phyloP scores from a whole-genome alignment of 2,113 vertebrate species.

The Protobothrops flavoviridis region DNA sequence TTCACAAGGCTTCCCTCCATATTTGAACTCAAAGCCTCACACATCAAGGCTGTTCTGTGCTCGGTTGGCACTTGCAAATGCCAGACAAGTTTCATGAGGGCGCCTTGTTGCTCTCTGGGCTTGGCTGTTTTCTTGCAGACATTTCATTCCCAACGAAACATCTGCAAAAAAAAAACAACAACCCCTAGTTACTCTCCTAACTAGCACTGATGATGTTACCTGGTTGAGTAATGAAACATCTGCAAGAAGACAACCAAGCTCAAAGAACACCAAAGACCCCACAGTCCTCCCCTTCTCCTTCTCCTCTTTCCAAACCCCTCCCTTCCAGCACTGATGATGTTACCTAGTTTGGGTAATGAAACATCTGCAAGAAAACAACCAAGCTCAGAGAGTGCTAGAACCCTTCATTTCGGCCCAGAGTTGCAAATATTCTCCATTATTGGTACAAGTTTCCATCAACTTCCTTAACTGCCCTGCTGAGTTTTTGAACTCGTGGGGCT shows the following conservation, averaged over 20 bases:
- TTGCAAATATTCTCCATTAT: background rate
- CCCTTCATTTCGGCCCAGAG: background rate
- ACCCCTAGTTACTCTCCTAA: too few relatives aligned
- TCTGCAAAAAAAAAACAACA: too few relatives aligned
- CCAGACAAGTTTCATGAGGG: background rate
- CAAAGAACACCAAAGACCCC: too few relatives aligned
- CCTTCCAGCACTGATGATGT: background rate
- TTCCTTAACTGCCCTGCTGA: background rate
- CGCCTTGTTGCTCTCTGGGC: too few relatives aligned
- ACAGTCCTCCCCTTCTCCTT: too few relatives aligned
- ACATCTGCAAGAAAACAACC: too few relatives aligned
- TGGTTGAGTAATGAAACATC: too few relatives aligned
- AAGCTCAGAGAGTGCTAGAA: background rate
- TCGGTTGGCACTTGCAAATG: background rate
- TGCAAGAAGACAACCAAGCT: too few relatives aligned
- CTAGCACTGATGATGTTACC: background rate
- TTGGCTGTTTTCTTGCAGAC: too few relatives aligned
- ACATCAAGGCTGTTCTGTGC: background rate
- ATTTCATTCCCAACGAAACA: too few relatives aligned
- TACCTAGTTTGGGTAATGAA: too few relatives aligned
- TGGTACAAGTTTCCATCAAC: background rate
- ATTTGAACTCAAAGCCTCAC: background rate
- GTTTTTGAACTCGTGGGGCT: background rate
- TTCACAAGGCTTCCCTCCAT: background rate
- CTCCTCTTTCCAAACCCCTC: too few relatives aligned